Evolutionary conservation across 2,888 invertebrate genomes (phyloP).

Genomic region (Graphium colonna): DNA sequence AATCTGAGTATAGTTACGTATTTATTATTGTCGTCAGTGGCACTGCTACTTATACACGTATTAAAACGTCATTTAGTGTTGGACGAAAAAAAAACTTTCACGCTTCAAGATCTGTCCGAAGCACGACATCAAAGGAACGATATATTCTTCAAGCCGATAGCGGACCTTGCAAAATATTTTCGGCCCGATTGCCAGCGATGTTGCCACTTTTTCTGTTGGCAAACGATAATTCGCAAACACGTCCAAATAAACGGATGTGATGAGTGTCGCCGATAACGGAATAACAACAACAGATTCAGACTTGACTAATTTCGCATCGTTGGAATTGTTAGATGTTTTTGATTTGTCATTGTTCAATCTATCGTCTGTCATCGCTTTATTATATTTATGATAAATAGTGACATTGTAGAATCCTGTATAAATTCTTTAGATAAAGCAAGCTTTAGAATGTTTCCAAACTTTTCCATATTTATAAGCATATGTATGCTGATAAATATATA

Average conservation of each 20-base stretch:
- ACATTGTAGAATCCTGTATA: no score
- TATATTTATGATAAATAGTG: no score
- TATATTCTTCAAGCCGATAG: not conserved
- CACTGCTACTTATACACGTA: not conserved
- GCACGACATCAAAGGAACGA: not conserved
- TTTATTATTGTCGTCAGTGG: no score
- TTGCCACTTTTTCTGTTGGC: not conserved
- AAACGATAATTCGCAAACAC: not conserved
- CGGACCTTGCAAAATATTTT: not conserved
- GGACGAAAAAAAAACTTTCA: not conserved
- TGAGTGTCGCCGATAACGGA: not conserved
- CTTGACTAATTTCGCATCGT: conserved; percentile 5
- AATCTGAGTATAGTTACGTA: no score
- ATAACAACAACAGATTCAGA: conserved; percentile 3
- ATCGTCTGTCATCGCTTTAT: no score
- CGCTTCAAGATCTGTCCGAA: not conserved
- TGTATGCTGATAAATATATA: no score
- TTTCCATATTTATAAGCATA: no score
- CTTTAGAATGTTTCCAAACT: no score
- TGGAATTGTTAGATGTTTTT: conserved; percentile 21
- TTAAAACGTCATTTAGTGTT: not conserved
- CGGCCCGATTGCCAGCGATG: not conserved
- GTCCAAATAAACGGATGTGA: conserved; percentile 4
- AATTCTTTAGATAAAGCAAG: no score
- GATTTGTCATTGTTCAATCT: no score